A percentile compares a stretch with the other conserved stretches of the same genome.
These are phyloP conservation scores for Monoplex corrugatus DNA, from an alignment of 2,888 invertebrate species.

Conservation along the genomic window DNA sequence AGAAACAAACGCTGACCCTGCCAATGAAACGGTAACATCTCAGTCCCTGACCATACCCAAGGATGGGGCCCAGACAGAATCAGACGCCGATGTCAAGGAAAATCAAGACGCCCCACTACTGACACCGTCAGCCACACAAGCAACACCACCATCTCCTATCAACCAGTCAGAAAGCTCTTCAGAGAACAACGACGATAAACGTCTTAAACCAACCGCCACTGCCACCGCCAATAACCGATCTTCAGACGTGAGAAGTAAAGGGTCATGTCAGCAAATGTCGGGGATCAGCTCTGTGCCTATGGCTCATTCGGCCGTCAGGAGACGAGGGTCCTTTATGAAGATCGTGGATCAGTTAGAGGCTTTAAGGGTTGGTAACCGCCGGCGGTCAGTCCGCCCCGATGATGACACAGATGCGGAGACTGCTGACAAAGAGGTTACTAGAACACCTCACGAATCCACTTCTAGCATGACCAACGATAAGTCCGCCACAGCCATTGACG, in stretches of 20 bases:
- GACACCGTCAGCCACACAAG: neutral
- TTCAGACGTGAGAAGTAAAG: neutral
- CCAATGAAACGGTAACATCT: neutral
- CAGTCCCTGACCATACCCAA: neutral
- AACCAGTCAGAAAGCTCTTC: neutral
- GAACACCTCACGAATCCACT: neutral
- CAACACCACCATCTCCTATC: too few relatives aligned
- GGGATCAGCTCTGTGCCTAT: neutral
- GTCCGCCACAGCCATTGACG: neutral
- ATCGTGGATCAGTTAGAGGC: conserved; percentile 34
- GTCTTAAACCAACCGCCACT: neutral
- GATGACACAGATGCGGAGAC: neutral
- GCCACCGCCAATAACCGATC: neutral
- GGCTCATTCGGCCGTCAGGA: neutral
- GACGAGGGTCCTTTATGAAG: conserved; percentile 34
- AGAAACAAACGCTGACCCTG: too few relatives aligned
- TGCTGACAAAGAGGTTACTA: neutral
- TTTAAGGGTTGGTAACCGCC: neutral
- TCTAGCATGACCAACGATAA: neutral
- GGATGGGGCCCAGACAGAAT: neutral
- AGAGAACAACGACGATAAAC: neutral
- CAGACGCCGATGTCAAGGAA: neutral
- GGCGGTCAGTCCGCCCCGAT: neutral
- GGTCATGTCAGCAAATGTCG: neutral
- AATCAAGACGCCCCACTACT: neutral